Conservation (phyloP, 2,888 invertebrate species). For the Epiblema foenella region DNA sequence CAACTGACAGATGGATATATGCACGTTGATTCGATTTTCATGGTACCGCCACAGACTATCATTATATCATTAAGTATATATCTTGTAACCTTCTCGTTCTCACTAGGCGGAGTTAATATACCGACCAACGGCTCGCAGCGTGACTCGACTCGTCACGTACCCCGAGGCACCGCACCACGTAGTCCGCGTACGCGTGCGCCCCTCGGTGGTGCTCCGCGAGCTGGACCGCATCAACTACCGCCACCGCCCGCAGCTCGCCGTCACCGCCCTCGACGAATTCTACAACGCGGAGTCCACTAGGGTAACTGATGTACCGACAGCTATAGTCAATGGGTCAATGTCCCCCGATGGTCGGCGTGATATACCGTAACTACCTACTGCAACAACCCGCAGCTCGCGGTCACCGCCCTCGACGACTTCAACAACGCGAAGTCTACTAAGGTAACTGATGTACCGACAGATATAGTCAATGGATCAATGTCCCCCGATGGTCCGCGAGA, state of each 20-base stretch:
- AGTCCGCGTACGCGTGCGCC: conserved; percentile 85
- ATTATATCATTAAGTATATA: no score
- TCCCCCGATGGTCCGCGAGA: conserved; percentile 88
- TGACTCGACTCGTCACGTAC: conserved; percentile 86
- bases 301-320: conserved; percentile 72
- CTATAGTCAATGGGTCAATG: not conserved
- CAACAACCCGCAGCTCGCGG: conserved; percentile 60
- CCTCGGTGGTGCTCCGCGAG: conserved; percentile 88
- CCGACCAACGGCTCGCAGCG: conserved; percentile 76
- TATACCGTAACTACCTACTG: no score
- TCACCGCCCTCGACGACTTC: conserved; percentile 90
- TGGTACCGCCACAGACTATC: no score
- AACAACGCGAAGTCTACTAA: conserved; percentile 90
- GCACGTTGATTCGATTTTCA: no score
- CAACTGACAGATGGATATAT: no score
- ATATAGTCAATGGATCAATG: conserved; percentile 67
- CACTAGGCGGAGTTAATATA: conserved; percentile 80
- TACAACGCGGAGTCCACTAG: conserved; percentile 90
- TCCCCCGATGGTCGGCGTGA: not conserved
- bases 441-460: conserved; percentile 73
- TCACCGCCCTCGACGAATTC: conserved; percentile 90
- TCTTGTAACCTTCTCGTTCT: not conserved
- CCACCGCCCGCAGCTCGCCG: conserved; percentile 84
- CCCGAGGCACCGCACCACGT: conserved; percentile 84
- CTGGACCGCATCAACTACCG: conserved; percentile 88